Conservation (phyloP, 1,140 invertebrate species). For the Drosophila chauvacae region DNA sequence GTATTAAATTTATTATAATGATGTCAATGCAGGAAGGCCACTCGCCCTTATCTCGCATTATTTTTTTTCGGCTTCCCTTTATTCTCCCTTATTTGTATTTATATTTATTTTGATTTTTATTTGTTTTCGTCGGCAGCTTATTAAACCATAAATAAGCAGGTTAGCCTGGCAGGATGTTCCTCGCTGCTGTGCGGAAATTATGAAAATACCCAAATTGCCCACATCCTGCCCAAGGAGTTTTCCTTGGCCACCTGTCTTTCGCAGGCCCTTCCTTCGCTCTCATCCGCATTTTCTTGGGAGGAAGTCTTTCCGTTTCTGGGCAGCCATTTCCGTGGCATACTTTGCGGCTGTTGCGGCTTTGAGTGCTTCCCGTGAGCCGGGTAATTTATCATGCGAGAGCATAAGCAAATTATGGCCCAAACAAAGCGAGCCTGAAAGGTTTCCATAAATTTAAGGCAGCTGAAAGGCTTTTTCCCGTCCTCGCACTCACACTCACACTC, state of each 20-base stretch:
- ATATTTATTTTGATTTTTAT: constrained; percentile 67
- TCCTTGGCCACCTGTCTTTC: constrained; percentile 4
- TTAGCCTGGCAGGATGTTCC: constrained; percentile 43
- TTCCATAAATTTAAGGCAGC: constrained; percentile 31
- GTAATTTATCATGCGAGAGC: constrained; percentile 61
- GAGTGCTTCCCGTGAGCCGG: constrained; percentile 19
- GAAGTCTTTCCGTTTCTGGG: constrained; percentile 36
- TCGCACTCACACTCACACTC: not conserved
- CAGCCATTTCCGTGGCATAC: constrained; percentile 69
- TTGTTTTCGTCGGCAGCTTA: constrained; percentile 54
- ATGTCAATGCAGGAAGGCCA: constrained; percentile 47
- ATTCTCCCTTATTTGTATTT: constrained; percentile 41
- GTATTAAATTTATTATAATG: constrained; percentile 73
- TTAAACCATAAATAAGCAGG: constrained; percentile 72
- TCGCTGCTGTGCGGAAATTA: constrained; percentile 64
- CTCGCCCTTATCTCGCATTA: constrained; percentile 20
- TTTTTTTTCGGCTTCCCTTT: constrained; percentile 23
- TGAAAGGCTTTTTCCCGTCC: constrained; percentile 30
- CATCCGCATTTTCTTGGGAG: constrained; percentile 26
- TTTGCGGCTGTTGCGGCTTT: constrained; percentile 59
- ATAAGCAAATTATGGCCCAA: constrained; percentile 49
- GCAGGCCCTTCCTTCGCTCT: not conserved
- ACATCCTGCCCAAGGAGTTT: constrained; percentile 59
- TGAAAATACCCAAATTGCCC: constrained; percentile 79
- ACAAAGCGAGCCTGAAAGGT: constrained; percentile 46